Base-by-base conservation (phyloP, 2,113 vertebrate species). In the Melanotaenia duboulayi region DNA sequence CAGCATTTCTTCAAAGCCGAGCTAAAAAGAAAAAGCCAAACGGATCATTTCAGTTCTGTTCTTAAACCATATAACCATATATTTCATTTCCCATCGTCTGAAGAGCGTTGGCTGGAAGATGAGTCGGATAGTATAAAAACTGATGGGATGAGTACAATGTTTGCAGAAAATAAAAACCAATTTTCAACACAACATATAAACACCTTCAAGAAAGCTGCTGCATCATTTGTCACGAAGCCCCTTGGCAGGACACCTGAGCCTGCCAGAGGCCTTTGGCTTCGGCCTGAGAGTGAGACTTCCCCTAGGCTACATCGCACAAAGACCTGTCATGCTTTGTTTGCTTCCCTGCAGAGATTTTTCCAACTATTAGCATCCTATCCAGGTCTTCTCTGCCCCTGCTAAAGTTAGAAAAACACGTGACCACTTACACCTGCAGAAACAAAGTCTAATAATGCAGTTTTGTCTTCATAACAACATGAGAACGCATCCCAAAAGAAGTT, bases 1-100 rank as follows among this genome's bases (percentile, higher is more conserved):
- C 65, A 92, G 81, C 89, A 92, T 92, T 79, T 91, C 93, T 87
- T 93, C 93, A 63, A 91, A 87, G 65, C 84, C 77, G 46, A 88
- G 79, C 93, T 94, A 80, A 66, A 78, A 79, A 85, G 60, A 76
- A 78, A 77, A 59, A 19, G 4, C 9, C 28, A 76, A 66, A 56
- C 24, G 63, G 22, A 49, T 80, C 50, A 82, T 46, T 71, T 59
- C 61, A 60, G 35, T 39, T 39, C 8, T 22, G 24, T 56, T 75
- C 49, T 65, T 12, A 0, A 39, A 28, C 2, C 51, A 46, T 75
- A 78, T 49, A 52, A 71, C 58, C 44, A 39, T 61, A 20, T 16
- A 11, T 25, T 17, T 40, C 19, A 3, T n/a, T 55, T 40, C 19
- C 65, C 68, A 44, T 71, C 62, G 51, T 77, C 65, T 80, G 20